Conservation (phyloP, 2,797 vertebrate species). For the Alfaro cultratus region DNA sequence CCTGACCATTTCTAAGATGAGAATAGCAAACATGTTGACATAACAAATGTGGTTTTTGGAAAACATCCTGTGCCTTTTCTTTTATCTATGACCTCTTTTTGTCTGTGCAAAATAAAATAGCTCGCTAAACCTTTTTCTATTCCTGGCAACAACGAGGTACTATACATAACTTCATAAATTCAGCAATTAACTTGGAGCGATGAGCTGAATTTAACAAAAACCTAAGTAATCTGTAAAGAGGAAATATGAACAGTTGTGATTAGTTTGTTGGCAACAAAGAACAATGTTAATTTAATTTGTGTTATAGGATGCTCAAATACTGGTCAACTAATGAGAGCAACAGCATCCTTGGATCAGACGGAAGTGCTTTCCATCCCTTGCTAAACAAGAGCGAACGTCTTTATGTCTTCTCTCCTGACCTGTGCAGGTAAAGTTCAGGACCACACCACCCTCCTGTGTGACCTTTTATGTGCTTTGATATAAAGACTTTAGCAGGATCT, state of each 20-base stretch:
- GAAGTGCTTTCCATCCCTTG: conserved; percentile 83
- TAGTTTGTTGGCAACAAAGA: neutral
- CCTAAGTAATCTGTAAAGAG: neutral
- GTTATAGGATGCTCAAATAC: conserved; percentile 70
- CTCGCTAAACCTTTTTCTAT: neutral
- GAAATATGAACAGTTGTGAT: neutral
- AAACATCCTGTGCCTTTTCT: conserved; percentile 1
- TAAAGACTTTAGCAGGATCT: neutral
- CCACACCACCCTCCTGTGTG: neutral
- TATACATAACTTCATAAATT: neutral
- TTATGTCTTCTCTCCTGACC: conserved; percentile 81
- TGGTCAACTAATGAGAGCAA: conserved; percentile 81
- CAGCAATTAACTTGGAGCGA: neutral
- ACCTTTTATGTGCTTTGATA: neutral
- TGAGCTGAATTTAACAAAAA: neutral
- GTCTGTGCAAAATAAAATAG: neutral
- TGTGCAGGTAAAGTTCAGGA: conserved; percentile 79
- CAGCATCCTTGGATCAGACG: conserved; percentile 83
- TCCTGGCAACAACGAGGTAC: neutral
- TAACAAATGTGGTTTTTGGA: neutral
- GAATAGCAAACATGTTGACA: conserved; percentile 15
- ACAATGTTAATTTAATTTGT: neutral
- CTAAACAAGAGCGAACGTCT: conserved; percentile 78
- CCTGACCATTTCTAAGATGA: conserved; percentile 40
- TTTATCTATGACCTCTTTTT: neutral